Percentiles rank a stretch among this genome's conserved stretches.
These are phyloP conservation scores for Callorhinus ursinus DNA, from an alignment of 2,113 vertebrate genomes.

Conservation along the genomic window DNA sequence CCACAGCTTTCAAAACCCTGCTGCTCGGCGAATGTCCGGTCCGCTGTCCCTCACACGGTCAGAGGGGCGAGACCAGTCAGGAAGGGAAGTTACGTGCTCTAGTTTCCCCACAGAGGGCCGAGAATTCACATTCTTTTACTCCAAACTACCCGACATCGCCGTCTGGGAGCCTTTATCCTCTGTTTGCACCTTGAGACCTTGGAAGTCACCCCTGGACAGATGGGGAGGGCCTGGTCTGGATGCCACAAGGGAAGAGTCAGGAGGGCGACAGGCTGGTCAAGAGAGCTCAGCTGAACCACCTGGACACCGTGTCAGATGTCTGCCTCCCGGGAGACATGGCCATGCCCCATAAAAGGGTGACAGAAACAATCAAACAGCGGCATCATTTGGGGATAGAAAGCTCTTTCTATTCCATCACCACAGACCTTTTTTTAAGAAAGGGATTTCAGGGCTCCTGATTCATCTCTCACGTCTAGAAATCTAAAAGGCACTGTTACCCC, in stretches of 20 bases:
- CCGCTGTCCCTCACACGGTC: neutral
- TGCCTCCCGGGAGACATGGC: neutral
- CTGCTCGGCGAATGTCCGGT: neutral
- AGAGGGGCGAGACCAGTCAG: neutral
- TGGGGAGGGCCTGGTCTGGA: neutral
- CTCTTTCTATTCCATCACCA: neutral
- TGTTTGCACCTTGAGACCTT: neutral
- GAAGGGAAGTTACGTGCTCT: neutral
- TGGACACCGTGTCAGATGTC: rapidly evolving
- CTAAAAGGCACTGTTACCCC: neutral
- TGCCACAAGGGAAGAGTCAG: neutral
- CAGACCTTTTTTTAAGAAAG: neutral
- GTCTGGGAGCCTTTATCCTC: neutral
- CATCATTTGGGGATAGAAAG: neutral
- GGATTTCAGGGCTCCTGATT: neutral
- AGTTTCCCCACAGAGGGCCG: neutral
- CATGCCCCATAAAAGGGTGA: neutral
- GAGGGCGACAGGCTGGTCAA: neutral
- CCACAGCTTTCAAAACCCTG: neutral
- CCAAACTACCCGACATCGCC: neutral
- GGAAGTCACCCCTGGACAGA: neutral
- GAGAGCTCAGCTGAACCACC: neutral
- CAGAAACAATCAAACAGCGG: neutral
- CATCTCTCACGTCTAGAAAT: neutral
- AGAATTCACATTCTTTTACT: neutral